Evolutionary conservation across 2,888 invertebrate genomes (phyloP).

Genomic region (Halictus quadricinctus): DNA sequence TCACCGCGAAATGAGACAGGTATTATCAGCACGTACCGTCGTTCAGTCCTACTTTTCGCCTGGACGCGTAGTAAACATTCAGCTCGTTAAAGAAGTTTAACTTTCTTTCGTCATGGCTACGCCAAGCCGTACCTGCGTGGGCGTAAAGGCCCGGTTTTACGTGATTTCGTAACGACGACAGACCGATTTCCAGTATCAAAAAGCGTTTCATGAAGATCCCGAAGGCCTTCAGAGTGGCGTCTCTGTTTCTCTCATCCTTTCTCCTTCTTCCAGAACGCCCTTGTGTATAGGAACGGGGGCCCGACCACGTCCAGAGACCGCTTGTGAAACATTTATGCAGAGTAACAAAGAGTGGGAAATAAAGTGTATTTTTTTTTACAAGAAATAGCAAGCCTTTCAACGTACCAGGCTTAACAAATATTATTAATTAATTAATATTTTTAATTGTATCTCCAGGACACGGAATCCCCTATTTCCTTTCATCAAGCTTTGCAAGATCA

Average conservation of each 20-base stretch:
- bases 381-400: background rate
- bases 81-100: slow-evolving; percentile 66
- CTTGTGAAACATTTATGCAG: slow-evolving; percentile 47
- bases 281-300: slow-evolving; percentile 36
- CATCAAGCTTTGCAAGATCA: background rate
- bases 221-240: slow-evolving; percentile 51
- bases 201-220: slow-evolving; percentile 64
- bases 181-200: slow-evolving; percentile 71
- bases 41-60: slow-evolving; percentile 38
- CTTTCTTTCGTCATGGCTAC: slow-evolving; percentile 69
- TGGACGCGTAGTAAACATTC: slow-evolving; percentile 53
- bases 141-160: slow-evolving; percentile 74
- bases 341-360: slow-evolving; percentile 31
- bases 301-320: slow-evolving; percentile 20
- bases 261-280: slow-evolving; percentile 29
- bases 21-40: background rate
- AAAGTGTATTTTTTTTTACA: background rate
- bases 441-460: background rate
- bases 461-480: background rate
- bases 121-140: slow-evolving; percentile 63
- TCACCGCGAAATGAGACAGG: background rate
- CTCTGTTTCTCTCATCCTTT: slow-evolving; percentile 10
- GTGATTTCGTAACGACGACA: slow-evolving; percentile 73
- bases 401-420: background rate
- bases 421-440: too few relatives aligned